Evolutionary conservation across 2,113 vertebrate species (phyloP).

Genomic region (Taxidea taxus): DNA sequence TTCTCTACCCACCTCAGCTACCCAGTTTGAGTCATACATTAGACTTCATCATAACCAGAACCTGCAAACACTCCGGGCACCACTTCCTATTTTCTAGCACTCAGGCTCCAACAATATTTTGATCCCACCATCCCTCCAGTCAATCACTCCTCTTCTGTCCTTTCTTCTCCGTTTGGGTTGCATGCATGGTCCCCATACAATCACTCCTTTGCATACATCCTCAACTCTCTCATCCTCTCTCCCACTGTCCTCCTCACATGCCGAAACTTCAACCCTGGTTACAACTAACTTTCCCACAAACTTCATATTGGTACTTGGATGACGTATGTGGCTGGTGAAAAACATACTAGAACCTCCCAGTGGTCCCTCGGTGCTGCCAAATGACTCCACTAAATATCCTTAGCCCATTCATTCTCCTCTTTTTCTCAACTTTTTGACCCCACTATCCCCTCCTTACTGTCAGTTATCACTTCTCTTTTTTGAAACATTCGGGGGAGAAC

Average conservation of each 20-base stretch:
- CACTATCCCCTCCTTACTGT: neutral
- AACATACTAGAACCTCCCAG: neutral
- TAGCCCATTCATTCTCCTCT: neutral
- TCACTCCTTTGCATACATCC: neutral
- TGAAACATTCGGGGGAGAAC: neutral
- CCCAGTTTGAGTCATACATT: neutral
- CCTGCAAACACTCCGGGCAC: neutral
- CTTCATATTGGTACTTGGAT: neutral
- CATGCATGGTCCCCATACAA: neutral
- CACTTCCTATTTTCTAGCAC: neutral
- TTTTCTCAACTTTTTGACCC: neutral
- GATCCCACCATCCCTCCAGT: neutral
- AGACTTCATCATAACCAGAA: neutral
- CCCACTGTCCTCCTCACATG: neutral
- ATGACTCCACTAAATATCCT: neutral
- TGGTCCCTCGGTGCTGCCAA: neutral
- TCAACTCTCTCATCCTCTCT: neutral
- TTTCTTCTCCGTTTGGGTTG: neutral
- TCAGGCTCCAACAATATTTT: no score
- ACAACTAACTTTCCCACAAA: neutral
- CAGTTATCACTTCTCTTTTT: neutral
- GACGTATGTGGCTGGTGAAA: neutral
- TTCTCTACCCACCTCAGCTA: neutral
- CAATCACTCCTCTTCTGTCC: neutral
- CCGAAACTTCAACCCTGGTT: neutral